phyloP scores from a whole-genome alignment of 2,888 invertebrate genomes.

The Drosophila anomelani region DNA sequence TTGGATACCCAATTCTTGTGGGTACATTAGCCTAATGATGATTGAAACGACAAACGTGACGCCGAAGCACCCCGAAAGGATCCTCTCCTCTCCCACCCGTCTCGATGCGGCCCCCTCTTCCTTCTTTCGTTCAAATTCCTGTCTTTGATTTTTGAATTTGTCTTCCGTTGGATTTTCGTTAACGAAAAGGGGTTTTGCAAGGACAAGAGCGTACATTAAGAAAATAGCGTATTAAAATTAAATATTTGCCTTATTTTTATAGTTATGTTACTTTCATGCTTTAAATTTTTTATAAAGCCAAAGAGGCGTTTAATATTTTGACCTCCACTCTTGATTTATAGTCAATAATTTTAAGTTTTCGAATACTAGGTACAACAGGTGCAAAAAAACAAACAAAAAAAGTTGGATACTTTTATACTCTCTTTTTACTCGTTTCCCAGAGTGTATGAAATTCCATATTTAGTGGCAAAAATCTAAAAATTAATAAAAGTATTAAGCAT shows the following conservation, averaged over 20 bases:
- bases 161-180: constrained; percentile 38
- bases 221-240: background rate
- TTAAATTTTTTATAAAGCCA: background rate
- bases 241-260: background rate
- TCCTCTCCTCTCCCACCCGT: constrained; percentile 25
- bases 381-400: background rate
- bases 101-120: background rate
- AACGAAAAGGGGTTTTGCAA: constrained; percentile 9
- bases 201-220: constrained; percentile 6
- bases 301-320: background rate
- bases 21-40: constrained; percentile 71
- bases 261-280: background rate
- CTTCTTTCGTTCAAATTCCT: constrained; percentile 51
- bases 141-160: constrained; percentile 74
- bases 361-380: background rate
- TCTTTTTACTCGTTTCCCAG: background rate
- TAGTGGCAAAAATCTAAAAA: too few species aligned
- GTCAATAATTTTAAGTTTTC: background rate
- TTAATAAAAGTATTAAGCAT: too few species aligned
- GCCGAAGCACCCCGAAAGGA: constrained; percentile 43
- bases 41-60: constrained; percentile 5
- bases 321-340: background rate
- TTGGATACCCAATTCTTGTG: constrained; percentile 83
- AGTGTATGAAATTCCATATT: background rate
- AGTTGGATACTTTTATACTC: background rate